Evolutionary conservation across 2,113 vertebrate genomes (phyloP).

Genomic region (Scartelaos histophorus): DNA sequence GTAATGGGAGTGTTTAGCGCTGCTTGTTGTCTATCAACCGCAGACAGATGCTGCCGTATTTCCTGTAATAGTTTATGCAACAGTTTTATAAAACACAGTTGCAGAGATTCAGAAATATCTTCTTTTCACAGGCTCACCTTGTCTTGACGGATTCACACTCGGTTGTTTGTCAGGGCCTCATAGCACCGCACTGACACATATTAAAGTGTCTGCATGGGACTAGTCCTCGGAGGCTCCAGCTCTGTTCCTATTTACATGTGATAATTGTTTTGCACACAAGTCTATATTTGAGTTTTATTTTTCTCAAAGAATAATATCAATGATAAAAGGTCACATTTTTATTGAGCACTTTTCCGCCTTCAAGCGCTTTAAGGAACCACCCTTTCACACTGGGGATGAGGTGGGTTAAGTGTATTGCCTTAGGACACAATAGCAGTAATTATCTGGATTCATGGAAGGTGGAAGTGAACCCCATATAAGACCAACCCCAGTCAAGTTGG

Average conservation of each 20-base stretch:
- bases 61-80: background rate
- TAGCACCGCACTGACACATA: slow-evolving; percentile 32
- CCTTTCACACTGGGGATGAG: no score
- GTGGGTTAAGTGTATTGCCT: no score
- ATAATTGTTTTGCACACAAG: background rate
- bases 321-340: no score
- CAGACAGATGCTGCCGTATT: background rate
- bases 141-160: slow-evolving; percentile 46
- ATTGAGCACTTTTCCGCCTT: no score
- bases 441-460: no score
- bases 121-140: slow-evolving; percentile 41
- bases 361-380: no score
- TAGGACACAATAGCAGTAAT: no score
- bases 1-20: no score
- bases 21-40: background rate
- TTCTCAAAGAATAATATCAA: background rate
- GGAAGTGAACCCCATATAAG: no score
- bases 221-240: background rate
- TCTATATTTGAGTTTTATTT: background rate
- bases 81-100: background rate
- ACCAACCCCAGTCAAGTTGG: background rate
- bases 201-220: slow-evolving; percentile 14
- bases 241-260: slow-evolving; percentile 3
- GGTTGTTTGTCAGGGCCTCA: slow-evolving; percentile 35
- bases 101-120: slow-evolving; percentile 52